Evolutionary conservation across 1,140 invertebrate genomes (phyloP).

Genomic region (Prorops nasuta): DNA sequence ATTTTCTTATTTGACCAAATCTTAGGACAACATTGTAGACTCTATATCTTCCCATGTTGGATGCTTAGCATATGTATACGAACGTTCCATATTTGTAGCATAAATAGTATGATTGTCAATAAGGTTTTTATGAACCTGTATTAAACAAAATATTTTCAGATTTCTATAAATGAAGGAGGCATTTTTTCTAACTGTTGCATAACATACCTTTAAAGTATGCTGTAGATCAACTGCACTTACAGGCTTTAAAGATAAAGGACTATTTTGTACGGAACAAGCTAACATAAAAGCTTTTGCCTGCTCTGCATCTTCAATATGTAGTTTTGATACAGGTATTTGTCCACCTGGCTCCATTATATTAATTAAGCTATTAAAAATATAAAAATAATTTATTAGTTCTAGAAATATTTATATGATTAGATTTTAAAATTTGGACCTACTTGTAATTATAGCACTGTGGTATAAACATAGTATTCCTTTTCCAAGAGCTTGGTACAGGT

Average conservation of each 20-base stretch:
- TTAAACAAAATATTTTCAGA: conserved; percentile 17
- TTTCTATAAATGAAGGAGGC: too few species aligned
- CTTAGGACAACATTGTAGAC: too few species aligned
- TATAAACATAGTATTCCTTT: conserved; percentile 60
- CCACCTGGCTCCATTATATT: conserved; percentile 34
- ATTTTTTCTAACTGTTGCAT: too few species aligned
- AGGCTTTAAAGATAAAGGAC: conserved; percentile 36
- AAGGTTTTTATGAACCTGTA: conserved; percentile 50
- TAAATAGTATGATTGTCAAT: conserved; percentile 52
- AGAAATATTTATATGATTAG: background rate
- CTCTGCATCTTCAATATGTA: conserved; percentile 47
- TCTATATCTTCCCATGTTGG: conserved; percentile 52
- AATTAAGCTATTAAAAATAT: conserved; percentile 5
- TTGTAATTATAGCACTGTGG: conserved; percentile 37
- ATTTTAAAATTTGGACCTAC: conserved; percentile 15
- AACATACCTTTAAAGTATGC: conserved; percentile 47
- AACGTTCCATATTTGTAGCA: conserved; percentile 52
- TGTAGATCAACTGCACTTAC: conserved; percentile 44
- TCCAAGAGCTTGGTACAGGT: conserved; percentile 69
- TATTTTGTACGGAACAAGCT: conserved; percentile 46
- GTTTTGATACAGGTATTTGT: conserved; percentile 44
- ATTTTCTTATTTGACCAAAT: too few species aligned
- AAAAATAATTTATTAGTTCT: too few species aligned
- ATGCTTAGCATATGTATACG: conserved; percentile 50
- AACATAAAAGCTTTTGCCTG: conserved; percentile 49